Conservation (phyloP, 2,797 vertebrate genomes). For the Typhlichthys eigenmanni region DNA sequence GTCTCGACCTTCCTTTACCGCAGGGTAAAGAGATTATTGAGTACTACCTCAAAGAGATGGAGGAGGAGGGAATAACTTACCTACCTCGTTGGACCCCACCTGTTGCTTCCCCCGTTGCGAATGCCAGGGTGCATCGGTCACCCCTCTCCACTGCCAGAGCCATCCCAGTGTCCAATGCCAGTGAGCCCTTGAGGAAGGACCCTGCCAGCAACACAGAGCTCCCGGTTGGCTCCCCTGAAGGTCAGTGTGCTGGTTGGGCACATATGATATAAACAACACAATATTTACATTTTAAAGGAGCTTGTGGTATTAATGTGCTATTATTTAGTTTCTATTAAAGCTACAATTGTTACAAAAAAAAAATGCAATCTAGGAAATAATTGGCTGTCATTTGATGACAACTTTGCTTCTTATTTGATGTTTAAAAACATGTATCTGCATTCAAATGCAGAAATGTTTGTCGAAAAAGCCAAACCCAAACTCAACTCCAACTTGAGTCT, state of each 20-base stretch:
- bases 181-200: conserved; percentile 69
- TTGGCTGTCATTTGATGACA: too few relatives aligned
- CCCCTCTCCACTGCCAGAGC: conserved; percentile 53
- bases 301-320: not conserved
- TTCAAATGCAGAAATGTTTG: too few relatives aligned
- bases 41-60: conserved; percentile 88
- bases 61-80: conserved; percentile 84
- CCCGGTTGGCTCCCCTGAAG: conserved; percentile 79
- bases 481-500: too few relatives aligned
- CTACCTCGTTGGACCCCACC: conserved; percentile 86
- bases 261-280: not conserved
- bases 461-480: too few relatives aligned
- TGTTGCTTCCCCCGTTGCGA: conserved; percentile 28
- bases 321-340: too few relatives aligned
- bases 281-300: not conserved
- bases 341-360: too few relatives aligned
- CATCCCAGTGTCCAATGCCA: conserved; percentile 58
- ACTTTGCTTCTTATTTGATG: too few relatives aligned
- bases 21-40: conserved; percentile 97
- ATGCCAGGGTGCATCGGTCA: conserved; percentile 29
- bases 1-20: conserved; percentile 1
- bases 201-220: conserved; percentile 63
- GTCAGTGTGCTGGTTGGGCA: conserved; percentile 57
- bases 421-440: too few relatives aligned
- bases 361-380: too few relatives aligned